These are phyloP conservation scores for Tragelaphus strepsiceros DNA, from an alignment of 2,113 vertebrate genomes.

Conservation along the genomic window DNA sequence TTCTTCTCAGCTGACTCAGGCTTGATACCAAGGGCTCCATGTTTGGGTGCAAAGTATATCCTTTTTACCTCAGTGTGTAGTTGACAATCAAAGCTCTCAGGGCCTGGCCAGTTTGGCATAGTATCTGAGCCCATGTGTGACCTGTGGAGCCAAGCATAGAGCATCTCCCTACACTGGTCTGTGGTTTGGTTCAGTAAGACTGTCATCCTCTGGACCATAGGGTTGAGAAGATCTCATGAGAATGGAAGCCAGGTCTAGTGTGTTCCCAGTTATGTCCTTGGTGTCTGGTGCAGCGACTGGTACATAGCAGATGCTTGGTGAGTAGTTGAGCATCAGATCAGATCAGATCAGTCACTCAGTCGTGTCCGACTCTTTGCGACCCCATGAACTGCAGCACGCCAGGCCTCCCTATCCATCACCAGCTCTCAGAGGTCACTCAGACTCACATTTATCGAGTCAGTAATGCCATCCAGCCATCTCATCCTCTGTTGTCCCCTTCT, in stretches of 20 bases:
- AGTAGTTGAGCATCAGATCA: background rate
- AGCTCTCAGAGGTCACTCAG: too few relatives aligned
- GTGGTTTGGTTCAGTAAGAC: background rate
- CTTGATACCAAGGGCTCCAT: background rate
- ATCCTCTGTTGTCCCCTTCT: too few relatives aligned
- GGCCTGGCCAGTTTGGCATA: background rate
- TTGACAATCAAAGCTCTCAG: background rate
- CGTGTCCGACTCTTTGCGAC: too few relatives aligned
- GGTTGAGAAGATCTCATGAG: background rate
- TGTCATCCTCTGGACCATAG: background rate
- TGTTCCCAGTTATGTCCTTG: background rate
- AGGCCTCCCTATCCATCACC: too few relatives aligned
- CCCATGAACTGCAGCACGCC: too few relatives aligned
- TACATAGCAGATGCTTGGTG: background rate
- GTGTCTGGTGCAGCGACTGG: accelerated
- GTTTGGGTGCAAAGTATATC: background rate
- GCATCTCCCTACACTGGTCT: background rate
- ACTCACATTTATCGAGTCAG: too few relatives aligned
- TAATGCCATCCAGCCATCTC: too few relatives aligned
- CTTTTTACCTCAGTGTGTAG: background rate
- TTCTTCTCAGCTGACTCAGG: background rate
- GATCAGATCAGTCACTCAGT: too few relatives aligned
- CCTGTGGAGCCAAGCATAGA: background rate
- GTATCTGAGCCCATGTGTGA: background rate
- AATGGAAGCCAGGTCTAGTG: background rate